Conservation (phyloP, 2,113 vertebrate species). For the Tinamus guttatus region DNA sequence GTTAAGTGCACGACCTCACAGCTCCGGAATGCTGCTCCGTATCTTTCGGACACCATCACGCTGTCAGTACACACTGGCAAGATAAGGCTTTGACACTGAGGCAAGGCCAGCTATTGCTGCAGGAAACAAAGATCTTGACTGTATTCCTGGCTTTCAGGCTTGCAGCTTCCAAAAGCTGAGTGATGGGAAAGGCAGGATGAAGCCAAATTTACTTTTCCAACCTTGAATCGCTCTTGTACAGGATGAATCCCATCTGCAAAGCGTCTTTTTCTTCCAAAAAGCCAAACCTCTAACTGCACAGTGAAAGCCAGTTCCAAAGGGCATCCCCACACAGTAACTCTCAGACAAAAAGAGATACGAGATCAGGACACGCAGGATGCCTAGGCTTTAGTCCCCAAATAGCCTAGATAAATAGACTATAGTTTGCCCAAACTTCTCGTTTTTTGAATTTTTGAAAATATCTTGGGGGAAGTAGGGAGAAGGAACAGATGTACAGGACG, state of each 20-base stretch:
- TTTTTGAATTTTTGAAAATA: background rate
- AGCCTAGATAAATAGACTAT: background rate
- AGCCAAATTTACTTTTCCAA: background rate
- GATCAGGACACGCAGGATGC: background rate
- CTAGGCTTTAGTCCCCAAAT: accelerated
- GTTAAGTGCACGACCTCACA: background rate
- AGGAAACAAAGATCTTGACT: background rate
- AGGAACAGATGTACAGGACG: background rate
- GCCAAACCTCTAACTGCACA: background rate
- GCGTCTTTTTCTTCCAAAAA: background rate
- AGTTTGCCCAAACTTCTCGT: background rate
- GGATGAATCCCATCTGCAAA: background rate
- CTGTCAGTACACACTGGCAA: background rate
- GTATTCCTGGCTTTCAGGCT: background rate
- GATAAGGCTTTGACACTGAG: background rate
- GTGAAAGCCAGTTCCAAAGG: background rate
- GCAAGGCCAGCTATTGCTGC: background rate
- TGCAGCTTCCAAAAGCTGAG: background rate
- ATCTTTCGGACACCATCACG: background rate
- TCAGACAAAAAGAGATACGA: background rate
- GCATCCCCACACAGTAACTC: background rate
- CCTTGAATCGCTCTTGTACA: background rate
- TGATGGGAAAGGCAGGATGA: background rate
- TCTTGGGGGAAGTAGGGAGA: background rate
- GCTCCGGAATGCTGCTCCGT: background rate